Base-by-base conservation (phyloP, 2,113 vertebrate genomes). In the Grammomys surdaster region DNA sequence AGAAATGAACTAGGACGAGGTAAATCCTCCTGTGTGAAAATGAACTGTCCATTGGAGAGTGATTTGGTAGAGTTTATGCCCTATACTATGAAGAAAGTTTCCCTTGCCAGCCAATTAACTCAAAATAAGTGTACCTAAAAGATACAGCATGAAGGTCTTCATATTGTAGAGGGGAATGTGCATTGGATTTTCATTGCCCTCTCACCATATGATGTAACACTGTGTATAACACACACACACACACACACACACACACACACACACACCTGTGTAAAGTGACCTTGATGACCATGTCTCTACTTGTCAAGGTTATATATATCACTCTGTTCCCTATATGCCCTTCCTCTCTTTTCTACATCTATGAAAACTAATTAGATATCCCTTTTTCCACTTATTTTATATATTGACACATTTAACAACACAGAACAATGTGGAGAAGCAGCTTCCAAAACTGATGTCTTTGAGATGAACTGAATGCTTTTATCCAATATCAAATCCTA, bases 131-230 rank as follows among this genome's bases (percentile, higher is more conserved):
- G 0, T 10, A 14, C 28, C 20, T 58, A 14, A 16, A 36, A 91
- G 43, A 85, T 28, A 0, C 48, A 80, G 46, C 40, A 46, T 7
- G 36, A 51, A 14, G 26, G 20, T 8, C 9, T 90, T 19, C 20
- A 60, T 12, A 20, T 16, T 85, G 63, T 8, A 81, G 2, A 40
- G 13, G 36, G 16, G 16, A 36, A 54, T 80, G 48, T n/a, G 43
- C 58, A 43, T 65, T 89, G 72, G 13, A 77, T 70, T 77, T 77
- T 85, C 14, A 43, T 33, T 63, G 10, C 3, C 70, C 19, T 43
- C 19, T 22, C 7, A 7, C 0, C 43, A 11, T 12, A 60, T 33
- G 19, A 43, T 0, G 14, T 33, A 43, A 3, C 5, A 51, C 2
- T 85, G 3, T 77, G 7, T 89, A 17, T 48, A 75, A 26, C 78